Evolutionary conservation across 92 coral and sea anemone genomes (phyloP).

Genomic region (Actinostola sp.): DNA sequence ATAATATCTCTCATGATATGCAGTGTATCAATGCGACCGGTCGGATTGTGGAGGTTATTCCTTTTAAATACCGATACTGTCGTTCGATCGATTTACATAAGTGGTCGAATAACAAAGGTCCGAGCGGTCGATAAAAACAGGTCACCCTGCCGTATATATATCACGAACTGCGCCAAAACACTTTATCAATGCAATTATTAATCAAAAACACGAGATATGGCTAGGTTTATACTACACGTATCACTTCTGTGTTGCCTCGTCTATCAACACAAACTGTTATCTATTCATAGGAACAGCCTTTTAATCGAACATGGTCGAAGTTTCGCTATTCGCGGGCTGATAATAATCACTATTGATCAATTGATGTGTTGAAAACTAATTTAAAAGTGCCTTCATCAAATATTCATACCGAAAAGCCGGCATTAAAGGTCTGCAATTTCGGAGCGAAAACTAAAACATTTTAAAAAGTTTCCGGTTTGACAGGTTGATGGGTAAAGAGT

Average conservation of each 20-base stretch:
- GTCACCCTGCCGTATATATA: too few species aligned
- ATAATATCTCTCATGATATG: too few species aligned
- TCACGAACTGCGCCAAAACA: too few species aligned
- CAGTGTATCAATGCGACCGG: too few species aligned
- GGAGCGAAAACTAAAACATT: slow-evolving; percentile 7
- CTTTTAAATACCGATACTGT: too few species aligned
- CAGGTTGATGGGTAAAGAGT: background rate
- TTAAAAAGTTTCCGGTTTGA: background rate
- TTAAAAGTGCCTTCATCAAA: background rate
- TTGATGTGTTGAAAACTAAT: background rate
- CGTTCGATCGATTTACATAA: too few species aligned
- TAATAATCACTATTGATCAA: background rate
- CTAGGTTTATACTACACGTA: too few species aligned
- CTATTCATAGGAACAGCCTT: slow-evolving; percentile 11
- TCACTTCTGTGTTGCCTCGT: slow-evolving; percentile 11
- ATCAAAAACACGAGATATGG: too few species aligned
- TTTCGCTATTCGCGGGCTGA: slow-evolving; percentile 9
- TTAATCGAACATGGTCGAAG: slow-evolving; percentile 17
- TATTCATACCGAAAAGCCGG: background rate
- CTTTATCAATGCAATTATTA: too few species aligned
- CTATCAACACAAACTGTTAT: slow-evolving; percentile 4
- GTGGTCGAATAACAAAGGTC: too few species aligned
- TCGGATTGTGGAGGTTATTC: too few species aligned
- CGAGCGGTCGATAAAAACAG: too few species aligned
- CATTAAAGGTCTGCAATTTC: slow-evolving; percentile 4